Conservation (phyloP, 2,113 vertebrate genomes). For the Strigops habroptila region DNA sequence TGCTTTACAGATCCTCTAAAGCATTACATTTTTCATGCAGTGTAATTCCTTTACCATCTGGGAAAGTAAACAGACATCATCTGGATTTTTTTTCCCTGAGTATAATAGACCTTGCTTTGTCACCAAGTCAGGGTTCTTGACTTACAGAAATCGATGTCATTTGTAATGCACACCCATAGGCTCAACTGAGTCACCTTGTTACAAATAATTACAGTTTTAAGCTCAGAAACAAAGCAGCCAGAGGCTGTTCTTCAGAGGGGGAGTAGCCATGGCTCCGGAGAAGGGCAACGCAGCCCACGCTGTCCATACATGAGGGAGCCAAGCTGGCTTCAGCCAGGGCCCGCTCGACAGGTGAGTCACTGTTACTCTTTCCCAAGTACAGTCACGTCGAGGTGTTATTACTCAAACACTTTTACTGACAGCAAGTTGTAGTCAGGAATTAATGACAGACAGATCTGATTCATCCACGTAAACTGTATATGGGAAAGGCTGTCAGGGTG, state of each 20-base stretch:
- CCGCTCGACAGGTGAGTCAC: neutral
- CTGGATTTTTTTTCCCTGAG: neutral
- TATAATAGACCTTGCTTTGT: neutral
- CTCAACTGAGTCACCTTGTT: neutral
- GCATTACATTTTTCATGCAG: neutral
- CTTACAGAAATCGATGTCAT: neutral
- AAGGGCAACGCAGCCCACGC: accelerated
- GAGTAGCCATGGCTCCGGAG: accelerated
- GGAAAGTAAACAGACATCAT: neutral
- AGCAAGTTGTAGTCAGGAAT: neutral
- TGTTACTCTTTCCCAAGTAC: neutral
- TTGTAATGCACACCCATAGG: neutral
- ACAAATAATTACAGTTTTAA: neutral
- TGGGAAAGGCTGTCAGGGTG: accelerated
- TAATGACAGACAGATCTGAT: neutral
- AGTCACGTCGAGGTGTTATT: neutral
- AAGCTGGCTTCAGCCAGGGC: accelerated
- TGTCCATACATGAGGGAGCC: neutral
- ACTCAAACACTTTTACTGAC: neutral
- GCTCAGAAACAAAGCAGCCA: neutral
- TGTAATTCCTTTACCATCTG: neutral
- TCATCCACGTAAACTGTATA: neutral
- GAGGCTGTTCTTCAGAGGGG: neutral
- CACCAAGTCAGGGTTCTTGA: neutral
- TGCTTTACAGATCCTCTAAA: neutral